Base-by-base conservation (phyloP, 2,797 vertebrate genomes). In the Eleutherodactylus coqui region DNA sequence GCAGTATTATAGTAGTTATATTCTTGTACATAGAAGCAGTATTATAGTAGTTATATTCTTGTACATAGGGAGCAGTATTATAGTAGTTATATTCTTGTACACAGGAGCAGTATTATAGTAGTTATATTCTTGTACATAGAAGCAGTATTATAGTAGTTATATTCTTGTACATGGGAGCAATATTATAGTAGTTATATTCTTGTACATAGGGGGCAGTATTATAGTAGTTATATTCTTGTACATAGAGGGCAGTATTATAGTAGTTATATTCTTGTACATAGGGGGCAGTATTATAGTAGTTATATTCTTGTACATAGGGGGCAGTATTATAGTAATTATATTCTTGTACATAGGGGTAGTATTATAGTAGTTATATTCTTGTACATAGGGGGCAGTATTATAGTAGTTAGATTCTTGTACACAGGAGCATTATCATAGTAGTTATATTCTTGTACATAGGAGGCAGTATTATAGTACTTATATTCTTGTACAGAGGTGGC, bases 1-100 rank as follows among this genome's bases (percentile, higher is more conserved):
- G 55, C n/a, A 60, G 55, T 60, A 60, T 60, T 60, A 60, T 60
- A 60, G 55, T 60, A 60, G 55, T 60, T 60, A 60, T 60, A 60
- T 60, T 27, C 55, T 27, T 60, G 55, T 60, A 60, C 11, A 55
- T 55, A 60, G 55, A n/a, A 60, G 55, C n/a, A 60, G 55, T 60
- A 60, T 60, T 27, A 60, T 60, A 60, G 55, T 29, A 60, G 55
- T 27, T 60, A 60, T 60, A 27, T 60, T 60, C 55, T 27, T 60
- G n/a, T 60, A 60, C 11, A 60, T 27, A 27, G 55, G 55, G 2
- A n/a, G 55, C n/a, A 60, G 55, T 60, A 60, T 60, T 27, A 60
- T 60, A 60, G 55, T 60, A 60, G 55, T 60, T 60, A 60, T 60
- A 60, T 60, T 60, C 55, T 60, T 60, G 55, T 60, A 60, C 11